Base-by-base conservation (phyloP, 2,888 invertebrate genomes). In the Apeira syringaria region DNA sequence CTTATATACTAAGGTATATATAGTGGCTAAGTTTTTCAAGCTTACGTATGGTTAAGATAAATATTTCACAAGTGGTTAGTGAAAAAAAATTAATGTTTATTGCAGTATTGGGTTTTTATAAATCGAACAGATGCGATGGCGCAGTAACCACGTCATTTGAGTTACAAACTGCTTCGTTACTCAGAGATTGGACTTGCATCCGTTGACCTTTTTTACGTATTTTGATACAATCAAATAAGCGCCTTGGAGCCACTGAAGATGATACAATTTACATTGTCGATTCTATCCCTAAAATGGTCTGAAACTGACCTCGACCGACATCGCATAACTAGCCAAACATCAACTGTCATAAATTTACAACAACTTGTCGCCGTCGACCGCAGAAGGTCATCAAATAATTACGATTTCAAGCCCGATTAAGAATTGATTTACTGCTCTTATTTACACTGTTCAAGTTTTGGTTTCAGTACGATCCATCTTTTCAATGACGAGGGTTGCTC, bases 401-500 rank as follows among this genome's bases (percentile, higher is more conserved):
- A 46, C 27, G 50, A 55, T 50, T 40, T 45, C 26, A 26, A 42
- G 40, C 48, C 31, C 40, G 45, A 45, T 37, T 49, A 36, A 32
- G 41, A 53, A 51, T 49, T 55, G 49, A 52, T 52, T 55, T 52
- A 55, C 54, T 55, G 54, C 22, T 37, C 32, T 5, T 40, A 39
- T 46, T 37, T 47, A 38, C 43, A 47, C 49, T 51, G 51, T 45
- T 43, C 36, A 37, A 43, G 42, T 39, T 39, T 44, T 34, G 30
- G 30, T 39, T 45, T 27, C 20, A 17, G 31, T 27, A 28, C 48
- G 32, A 33, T 43, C 44, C 27, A 25, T 40, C 48, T 48, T 44
- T 48, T 33, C 40, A 26, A 47, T 58, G 57, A 58, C 55, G 41
- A 58, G 57, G 57, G 57, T 58, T 18, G 18, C 47, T 38, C 45